Percentiles rank a stretch among this genome's conserved stretches.
These are phyloP conservation scores for Apus apus DNA, from an alignment of 2,113 vertebrate genomes.

Conservation along the genomic window DNA sequence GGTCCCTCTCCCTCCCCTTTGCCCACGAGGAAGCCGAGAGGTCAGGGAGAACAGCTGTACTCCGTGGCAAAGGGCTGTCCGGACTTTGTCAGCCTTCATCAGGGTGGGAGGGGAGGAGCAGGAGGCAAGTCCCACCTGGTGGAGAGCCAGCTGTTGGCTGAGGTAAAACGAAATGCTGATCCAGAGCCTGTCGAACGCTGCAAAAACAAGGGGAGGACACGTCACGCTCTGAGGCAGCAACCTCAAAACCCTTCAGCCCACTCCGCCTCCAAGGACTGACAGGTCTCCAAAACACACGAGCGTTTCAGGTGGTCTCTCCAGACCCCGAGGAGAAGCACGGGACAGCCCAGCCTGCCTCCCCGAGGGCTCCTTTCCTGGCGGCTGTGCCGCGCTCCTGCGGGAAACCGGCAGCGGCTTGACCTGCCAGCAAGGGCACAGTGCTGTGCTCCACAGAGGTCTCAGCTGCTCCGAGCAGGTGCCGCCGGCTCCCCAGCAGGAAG, in stretches of 20 bases:
- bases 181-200: neutral
- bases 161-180: neutral
- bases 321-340: neutral
- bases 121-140: neutral
- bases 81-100: neutral
- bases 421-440: too few species aligned
- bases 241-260: neutral
- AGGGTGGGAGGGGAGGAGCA: neutral
- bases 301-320: neutral
- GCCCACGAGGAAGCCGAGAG: neutral
- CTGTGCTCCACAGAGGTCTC: too few species aligned
- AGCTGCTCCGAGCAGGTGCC: too few species aligned
- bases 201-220: neutral
- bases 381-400: too few species aligned
- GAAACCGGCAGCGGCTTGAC: too few species aligned
- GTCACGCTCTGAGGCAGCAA: neutral
- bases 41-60: neutral
- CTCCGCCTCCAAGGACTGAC: neutral
- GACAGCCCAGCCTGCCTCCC: neutral
- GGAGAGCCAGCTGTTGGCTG: neutral
- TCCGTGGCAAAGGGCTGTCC: neutral
- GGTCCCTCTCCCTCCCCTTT: neutral
- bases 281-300: neutral
- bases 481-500: too few species aligned
- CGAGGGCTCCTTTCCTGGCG: neutral